phyloP scores from a whole-genome alignment of 1,140 invertebrate species.

The Pseudomyrmex gracilis region DNA sequence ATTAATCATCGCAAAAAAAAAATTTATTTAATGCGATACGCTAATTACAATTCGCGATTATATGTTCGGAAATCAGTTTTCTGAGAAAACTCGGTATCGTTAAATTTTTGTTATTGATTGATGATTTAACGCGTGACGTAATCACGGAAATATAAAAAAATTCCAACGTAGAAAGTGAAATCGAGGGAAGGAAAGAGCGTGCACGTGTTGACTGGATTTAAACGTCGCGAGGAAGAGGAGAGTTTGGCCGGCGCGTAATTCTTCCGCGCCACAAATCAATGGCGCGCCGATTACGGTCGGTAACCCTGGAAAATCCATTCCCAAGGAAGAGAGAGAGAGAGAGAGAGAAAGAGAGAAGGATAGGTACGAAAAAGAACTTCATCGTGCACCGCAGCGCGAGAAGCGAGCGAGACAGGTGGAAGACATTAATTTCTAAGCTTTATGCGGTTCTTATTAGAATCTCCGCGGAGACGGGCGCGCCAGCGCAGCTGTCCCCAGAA shows the following conservation, averaged over 20 bases:
- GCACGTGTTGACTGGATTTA: conserved; percentile 52
- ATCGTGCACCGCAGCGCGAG: conserved; percentile 34
- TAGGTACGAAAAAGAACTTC: conserved; percentile 55
- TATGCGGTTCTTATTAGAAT: conserved; percentile 78
- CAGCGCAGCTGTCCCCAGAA: conserved; percentile 72
- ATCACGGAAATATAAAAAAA: no score
- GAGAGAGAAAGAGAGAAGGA: not conserved
- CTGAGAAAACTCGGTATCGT: no score
- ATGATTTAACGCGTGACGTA: no score
- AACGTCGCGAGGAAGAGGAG: conserved; percentile 1
- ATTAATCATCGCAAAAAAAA: conserved; percentile 28
- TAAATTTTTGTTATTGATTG: no score
- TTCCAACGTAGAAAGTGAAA: no score
- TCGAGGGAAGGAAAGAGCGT: not conserved
- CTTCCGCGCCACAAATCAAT: conserved; percentile 64
- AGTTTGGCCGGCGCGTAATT: conserved; percentile 42
- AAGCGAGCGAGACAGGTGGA: conserved; percentile 67
- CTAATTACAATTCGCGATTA: not conserved
- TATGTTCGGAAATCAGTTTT: no score
- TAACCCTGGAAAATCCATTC: conserved; percentile 49
- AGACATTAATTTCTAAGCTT: conserved; percentile 78
- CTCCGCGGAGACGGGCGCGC: conserved; percentile 67
- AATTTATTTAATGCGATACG: not conserved
- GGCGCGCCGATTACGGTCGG: conserved; percentile 67
- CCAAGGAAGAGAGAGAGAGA: not conserved